A percentile compares a stretch with the other conserved stretches of the same genome.
These are phyloP conservation scores for Melipona bicolor DNA, from an alignment of 2,888 invertebrate species.

Conservation along the genomic window DNA sequence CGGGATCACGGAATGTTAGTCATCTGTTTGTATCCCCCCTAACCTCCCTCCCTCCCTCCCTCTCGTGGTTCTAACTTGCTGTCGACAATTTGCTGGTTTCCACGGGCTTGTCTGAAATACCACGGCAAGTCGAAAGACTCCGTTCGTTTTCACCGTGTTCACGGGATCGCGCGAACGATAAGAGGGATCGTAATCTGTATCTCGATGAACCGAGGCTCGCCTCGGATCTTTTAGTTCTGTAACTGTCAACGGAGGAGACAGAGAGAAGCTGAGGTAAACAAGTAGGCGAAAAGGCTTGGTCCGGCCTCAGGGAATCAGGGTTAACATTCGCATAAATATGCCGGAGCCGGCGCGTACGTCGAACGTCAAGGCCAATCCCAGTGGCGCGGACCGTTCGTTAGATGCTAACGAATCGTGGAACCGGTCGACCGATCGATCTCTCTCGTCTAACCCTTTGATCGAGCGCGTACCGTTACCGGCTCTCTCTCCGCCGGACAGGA, in stretches of 20 bases:
- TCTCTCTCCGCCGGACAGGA: conserved; percentile 39
- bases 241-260: neutral
- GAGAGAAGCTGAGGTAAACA: neutral
- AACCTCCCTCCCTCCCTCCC: too few species aligned
- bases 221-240: too few species aligned
- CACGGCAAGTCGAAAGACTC: neutral
- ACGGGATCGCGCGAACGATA: neutral
- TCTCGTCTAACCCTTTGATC: conserved; percentile 59
- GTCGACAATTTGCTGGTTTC: conserved; percentile 7
- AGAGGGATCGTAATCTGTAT: too few species aligned
- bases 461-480: conserved; percentile 61
- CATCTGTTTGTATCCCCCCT: conserved; percentile 42
- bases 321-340: conserved; percentile 48
- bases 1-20: conserved; percentile 63
- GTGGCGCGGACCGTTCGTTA: conserved; percentile 64
- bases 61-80: conserved; percentile 6
- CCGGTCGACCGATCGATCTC: conserved; percentile 28
- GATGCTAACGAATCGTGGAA: conserved; percentile 64
- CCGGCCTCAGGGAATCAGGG: conserved; percentile 29
- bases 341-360: neutral
- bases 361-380: conserved; percentile 45
- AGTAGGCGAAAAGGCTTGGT: neutral
- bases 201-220: too few species aligned
- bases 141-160: neutral
- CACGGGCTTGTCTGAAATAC: neutral